Evolutionary conservation across 2,888 invertebrate genomes (phyloP).

Genomic region (Cantharis flavilabris): DNA sequence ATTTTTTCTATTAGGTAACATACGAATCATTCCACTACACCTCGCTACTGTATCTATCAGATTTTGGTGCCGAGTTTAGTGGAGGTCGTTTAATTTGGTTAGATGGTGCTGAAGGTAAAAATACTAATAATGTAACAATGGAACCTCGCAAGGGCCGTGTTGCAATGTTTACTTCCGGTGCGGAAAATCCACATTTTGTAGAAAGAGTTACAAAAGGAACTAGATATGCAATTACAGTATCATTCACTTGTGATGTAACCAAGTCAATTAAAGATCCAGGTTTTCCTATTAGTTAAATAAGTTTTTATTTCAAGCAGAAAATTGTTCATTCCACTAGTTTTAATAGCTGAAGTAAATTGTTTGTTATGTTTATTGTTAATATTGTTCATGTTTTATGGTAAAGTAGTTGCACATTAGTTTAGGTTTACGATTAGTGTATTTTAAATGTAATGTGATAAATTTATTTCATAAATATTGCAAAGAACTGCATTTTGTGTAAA

Average conservation of each 20-base stretch:
- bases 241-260: constrained; percentile 73
- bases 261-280: constrained; percentile 20
- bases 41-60: constrained; percentile 77
- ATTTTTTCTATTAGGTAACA: constrained; percentile 68
- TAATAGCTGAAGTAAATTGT: neutral
- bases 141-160: constrained; percentile 81
- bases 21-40: constrained; percentile 89
- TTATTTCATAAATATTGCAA: neutral
- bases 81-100: constrained; percentile 84
- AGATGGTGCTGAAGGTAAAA: constrained; percentile 61
- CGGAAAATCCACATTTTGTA: constrained; percentile 82
- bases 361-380: neutral
- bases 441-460: neutral
- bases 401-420: neutral
- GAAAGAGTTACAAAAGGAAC: constrained; percentile 77
- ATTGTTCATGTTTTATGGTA: neutral
- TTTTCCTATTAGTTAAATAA: neutral
- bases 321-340: neutral
- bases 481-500: neutral
- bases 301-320: neutral
- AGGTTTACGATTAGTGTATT: neutral
- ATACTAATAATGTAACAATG: constrained; percentile 67
- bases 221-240: constrained; percentile 82
- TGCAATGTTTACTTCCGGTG: constrained; percentile 85
- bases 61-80: constrained; percentile 75